Conservation (phyloP, 2,888 invertebrate genomes). For the Eilema griseolum region DNA sequence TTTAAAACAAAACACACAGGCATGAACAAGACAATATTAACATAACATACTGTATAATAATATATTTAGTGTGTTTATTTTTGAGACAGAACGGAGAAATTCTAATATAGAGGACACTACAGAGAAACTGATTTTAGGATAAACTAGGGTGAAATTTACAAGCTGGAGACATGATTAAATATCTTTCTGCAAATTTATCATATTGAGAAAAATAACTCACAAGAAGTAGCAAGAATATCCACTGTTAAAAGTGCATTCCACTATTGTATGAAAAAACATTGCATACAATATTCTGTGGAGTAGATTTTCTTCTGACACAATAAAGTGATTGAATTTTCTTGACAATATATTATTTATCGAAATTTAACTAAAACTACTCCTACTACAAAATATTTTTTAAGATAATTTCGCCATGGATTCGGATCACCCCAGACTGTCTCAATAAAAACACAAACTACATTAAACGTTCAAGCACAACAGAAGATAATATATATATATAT, state of each 20-base stretch:
- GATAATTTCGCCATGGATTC: not conserved
- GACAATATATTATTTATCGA: not conserved
- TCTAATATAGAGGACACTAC: not conserved
- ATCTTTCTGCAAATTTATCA: too few relatives aligned
- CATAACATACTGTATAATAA: too few relatives aligned
- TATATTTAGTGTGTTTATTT: constrained; percentile 1
- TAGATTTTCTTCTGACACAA: too few relatives aligned
- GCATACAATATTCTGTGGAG: too few relatives aligned
- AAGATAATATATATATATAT: not conserved
- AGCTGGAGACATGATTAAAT: too few relatives aligned
- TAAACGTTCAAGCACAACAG: not conserved
- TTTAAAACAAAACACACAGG: not conserved
- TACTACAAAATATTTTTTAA: not conserved
- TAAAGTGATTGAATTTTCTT: not conserved
- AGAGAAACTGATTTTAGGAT: not conserved
- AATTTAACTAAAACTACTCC: too few relatives aligned
- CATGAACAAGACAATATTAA: constrained; percentile 2
- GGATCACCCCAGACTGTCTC: not conserved
- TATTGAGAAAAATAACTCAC: too few relatives aligned
- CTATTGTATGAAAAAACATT: too few relatives aligned
- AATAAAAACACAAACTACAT: not conserved
- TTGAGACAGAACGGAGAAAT: not conserved
- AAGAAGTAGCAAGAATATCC: too few relatives aligned
- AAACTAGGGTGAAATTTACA: not conserved
- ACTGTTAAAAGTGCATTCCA: too few relatives aligned